phyloP scores from a whole-genome alignment of 92 coral and sea anemone genomes.

The Zoanthus sociatus region DNA sequence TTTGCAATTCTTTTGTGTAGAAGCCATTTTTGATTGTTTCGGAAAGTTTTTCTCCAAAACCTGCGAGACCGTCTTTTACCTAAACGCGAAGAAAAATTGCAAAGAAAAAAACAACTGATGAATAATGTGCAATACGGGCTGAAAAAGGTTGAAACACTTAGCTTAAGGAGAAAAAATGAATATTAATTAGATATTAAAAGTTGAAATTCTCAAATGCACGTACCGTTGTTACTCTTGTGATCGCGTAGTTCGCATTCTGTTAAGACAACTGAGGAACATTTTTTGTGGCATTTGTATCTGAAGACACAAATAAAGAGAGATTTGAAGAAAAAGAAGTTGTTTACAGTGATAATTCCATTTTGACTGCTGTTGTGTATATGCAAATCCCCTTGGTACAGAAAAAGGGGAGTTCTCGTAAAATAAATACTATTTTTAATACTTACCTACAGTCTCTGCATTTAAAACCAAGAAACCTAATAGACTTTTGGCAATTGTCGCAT shows the following conservation, averaged over 20 bases:
- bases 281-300: constrained; percentile 92
- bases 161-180: constrained; percentile 53
- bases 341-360: background rate
- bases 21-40: constrained; percentile 66
- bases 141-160: background rate
- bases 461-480: constrained; percentile 87
- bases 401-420: background rate
- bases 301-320: constrained; percentile 16
- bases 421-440: constrained; percentile 6
- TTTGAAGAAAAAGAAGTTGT: background rate
- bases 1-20: constrained; percentile 17
- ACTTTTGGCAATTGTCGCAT: constrained; percentile 83
- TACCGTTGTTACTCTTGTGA: constrained; percentile 69
- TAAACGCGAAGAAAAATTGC: constrained; percentile 20
- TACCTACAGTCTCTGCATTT: constrained; percentile 97
- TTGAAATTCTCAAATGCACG: constrained; percentile 57
- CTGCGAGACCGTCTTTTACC: constrained; percentile 67
- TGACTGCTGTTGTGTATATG: constrained; percentile 13
- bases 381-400: background rate
- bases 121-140: background rate
- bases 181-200: constrained; percentile 63
- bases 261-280: constrained; percentile 67
- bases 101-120: background rate
- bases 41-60: constrained; percentile 74
- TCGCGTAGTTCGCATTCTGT: constrained; percentile 59